Conservation (phyloP, 1,140 invertebrate genomes). For the Ctenoplectra terminalis region DNA sequence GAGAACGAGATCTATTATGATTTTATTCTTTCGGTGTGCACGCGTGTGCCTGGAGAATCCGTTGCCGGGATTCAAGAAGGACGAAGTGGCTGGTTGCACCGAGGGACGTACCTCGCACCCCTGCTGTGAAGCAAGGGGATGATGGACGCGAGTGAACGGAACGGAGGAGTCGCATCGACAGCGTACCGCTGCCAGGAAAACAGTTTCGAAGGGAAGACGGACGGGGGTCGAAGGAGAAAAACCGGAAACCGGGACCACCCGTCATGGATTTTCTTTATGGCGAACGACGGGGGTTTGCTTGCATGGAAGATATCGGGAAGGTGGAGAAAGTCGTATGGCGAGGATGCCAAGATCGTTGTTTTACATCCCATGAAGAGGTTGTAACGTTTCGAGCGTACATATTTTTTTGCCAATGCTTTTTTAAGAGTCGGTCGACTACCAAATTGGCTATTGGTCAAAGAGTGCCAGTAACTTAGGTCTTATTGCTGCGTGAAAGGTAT, state of each 20-base stretch:
- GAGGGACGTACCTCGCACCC: constrained; percentile 51
- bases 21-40: background rate
- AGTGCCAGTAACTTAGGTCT: background rate
- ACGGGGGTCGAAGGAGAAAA: constrained; percentile 41
- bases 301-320: constrained; percentile 51
- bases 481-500: background rate
- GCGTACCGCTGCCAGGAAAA: constrained; percentile 60
- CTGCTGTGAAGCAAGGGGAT: constrained; percentile 57
- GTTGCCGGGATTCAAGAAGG: background rate
- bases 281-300: constrained; percentile 64
- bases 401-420: background rate
- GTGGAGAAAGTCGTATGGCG: constrained; percentile 34
- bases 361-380: constrained; percentile 26
- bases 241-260: constrained; percentile 70
- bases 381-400: constrained; percentile 5
- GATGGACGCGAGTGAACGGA: constrained; percentile 52
- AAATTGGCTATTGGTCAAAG: constrained; percentile 26
- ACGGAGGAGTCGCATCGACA: constrained; percentile 33
- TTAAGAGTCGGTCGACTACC: background rate
- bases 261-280: constrained; percentile 74
- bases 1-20: constrained; percentile 23
- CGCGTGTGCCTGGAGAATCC: background rate
- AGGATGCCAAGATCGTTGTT: constrained; percentile 42
- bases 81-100: constrained; percentile 34
- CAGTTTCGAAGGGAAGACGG: constrained; percentile 54